Evolutionary conservation across 2,888 invertebrate genomes (phyloP).

Genomic region (Malachius bipustulatus): DNA sequence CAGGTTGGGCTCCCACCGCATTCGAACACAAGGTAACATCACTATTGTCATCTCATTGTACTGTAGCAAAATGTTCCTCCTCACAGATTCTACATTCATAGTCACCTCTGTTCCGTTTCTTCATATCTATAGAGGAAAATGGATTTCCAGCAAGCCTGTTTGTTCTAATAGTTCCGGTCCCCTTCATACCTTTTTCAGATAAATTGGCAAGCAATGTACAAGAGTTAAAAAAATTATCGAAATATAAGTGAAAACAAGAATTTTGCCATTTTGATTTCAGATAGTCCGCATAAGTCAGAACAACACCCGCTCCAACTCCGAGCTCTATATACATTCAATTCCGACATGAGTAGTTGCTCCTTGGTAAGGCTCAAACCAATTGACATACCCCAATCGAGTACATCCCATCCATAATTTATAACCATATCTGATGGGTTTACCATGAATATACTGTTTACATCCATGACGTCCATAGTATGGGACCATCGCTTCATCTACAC

Average conservation of each 20-base stretch:
- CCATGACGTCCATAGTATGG: conserved; percentile 2
- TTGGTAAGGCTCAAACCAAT: neutral
- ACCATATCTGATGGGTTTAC: conserved; percentile 2
- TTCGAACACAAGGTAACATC: neutral
- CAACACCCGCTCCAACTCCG: neutral
- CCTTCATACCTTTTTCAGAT: neutral
- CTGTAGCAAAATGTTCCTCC: neutral
- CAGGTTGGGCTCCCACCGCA: neutral
- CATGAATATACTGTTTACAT: conserved; percentile 3
- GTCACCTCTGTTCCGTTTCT: neutral
- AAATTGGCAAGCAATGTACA: neutral
- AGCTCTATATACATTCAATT: neutral
- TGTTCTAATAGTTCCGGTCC: neutral
- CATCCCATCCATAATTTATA: conserved; percentile 1
- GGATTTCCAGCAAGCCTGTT: neutral
- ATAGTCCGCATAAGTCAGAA: neutral
- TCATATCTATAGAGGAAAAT: neutral
- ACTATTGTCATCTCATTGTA: conserved; percentile 3
- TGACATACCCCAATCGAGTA: conserved; percentile 1
- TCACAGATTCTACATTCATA: neutral
- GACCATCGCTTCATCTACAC: neutral
- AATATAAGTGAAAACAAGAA: neutral
- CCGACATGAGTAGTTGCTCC: neutral
- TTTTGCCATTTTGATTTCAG: neutral
- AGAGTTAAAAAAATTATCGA: neutral